Evolutionary conservation across 2,113 vertebrate species (phyloP).

Genomic region (Tychaedon coryphoeus): DNA sequence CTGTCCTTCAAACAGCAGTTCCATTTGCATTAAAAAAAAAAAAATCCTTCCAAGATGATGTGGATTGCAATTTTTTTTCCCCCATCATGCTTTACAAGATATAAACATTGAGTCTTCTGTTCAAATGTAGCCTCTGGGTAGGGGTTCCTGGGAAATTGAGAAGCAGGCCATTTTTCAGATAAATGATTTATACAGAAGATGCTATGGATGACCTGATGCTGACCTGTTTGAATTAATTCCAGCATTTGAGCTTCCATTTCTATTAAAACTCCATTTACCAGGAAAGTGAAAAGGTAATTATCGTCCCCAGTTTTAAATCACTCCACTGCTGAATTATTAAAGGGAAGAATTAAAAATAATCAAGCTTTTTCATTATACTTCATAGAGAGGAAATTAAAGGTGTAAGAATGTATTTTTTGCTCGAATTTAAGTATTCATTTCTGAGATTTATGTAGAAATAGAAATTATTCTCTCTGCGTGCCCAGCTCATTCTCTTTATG

Average conservation of each 20-base stretch:
- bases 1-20: constrained; percentile 21
- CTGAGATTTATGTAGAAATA: constrained; percentile 72
- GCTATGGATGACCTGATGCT: constrained; percentile 59
- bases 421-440: constrained; percentile 78
- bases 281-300: constrained; percentile 78
- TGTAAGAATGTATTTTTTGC: constrained; percentile 75
- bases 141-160: constrained; percentile 16
- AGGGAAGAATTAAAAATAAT: constrained; percentile 83
- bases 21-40: background rate
- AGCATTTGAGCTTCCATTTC: constrained; percentile 65
- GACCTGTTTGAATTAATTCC: constrained; percentile 69
- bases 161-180: constrained; percentile 32
- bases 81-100: constrained; percentile 11
- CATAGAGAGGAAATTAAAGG: constrained; percentile 81
- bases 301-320: constrained; percentile 75
- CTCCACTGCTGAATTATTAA: constrained; percentile 77
- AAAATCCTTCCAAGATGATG: background rate
- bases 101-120: constrained; percentile 5
- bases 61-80: background rate
- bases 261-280: constrained; percentile 80
- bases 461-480: constrained; percentile 67
- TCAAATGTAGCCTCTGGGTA: background rate
- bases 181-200: constrained; percentile 59
- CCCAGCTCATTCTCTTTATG: constrained; percentile 47
- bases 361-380: constrained; percentile 79